phyloP scores from a whole-genome alignment of 2,797 vertebrate species.

The Mormyrus proboscirostris region DNA sequence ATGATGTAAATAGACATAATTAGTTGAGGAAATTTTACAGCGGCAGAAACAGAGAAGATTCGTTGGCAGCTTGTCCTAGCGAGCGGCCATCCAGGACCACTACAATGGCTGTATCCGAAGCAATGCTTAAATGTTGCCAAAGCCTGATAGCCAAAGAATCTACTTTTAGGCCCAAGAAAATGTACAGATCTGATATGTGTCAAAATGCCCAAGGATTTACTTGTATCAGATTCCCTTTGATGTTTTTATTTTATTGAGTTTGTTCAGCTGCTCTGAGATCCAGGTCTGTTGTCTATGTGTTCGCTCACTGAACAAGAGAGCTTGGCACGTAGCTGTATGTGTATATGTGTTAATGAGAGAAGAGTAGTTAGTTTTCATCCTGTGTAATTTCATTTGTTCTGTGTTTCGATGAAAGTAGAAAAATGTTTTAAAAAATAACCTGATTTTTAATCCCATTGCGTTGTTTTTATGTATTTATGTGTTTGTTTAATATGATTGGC shows the following conservation, averaged over 20 bases:
- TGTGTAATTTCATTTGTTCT: slow-evolving; percentile 10
- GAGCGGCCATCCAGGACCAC: slow-evolving; percentile 43
- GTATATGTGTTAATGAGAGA: slow-evolving; percentile 10
- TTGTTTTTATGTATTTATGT: neutral
- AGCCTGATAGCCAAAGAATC: slow-evolving; percentile 97
- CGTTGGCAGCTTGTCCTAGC: slow-evolving; percentile 59
- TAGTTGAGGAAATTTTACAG: slow-evolving; percentile 46
- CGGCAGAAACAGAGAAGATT: slow-evolving; percentile 37
- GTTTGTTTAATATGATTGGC: neutral
- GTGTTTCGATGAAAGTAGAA: slow-evolving; percentile 12
- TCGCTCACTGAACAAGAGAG: slow-evolving; percentile 27
- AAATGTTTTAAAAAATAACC: neutral
- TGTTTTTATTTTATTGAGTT: slow-evolving; percentile 40
- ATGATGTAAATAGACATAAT: slow-evolving; percentile 30
- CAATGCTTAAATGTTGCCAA: slow-evolving; percentile 79
- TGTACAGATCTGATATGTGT: slow-evolving; percentile 49
- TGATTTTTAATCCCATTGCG: neutral
- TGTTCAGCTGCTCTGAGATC: slow-evolving; percentile 35
- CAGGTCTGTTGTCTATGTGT: slow-evolving; percentile 47
- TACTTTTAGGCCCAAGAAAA: slow-evolving; percentile 70
- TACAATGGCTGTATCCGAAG: slow-evolving; percentile 71
- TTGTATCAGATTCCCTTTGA: slow-evolving; percentile 26
- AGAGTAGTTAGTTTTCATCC: slow-evolving; percentile 12
- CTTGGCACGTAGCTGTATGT: slow-evolving; percentile 40
- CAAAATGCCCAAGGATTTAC: slow-evolving; percentile 30